Base-by-base conservation (phyloP, 2,888 invertebrate species). In the Nymphalis urticae region DNA sequence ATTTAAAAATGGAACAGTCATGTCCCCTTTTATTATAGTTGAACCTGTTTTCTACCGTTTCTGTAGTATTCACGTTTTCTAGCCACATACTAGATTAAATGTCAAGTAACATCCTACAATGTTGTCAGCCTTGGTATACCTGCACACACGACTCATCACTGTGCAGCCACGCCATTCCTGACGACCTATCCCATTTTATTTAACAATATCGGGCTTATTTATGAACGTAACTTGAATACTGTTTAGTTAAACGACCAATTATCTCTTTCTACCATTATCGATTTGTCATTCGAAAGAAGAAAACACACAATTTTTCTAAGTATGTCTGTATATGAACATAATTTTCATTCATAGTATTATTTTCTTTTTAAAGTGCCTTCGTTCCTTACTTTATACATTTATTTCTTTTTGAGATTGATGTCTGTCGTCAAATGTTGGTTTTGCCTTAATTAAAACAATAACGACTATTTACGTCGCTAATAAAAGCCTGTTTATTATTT, bases 51-150 rank as follows among this genome's bases (percentile, higher is more conserved):
- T 47, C 59, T 64, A 54, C 66, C 54, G 60, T 59, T 63, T 60
- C 63, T 60, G 68, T 64, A 48, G 19, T 36, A 42, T 48, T 24
- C 64, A 56, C 42, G 69, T 63, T 51, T 16, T 16, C 24, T 17
- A 32, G 56, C 54, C 17, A 1, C 17, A 53, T 62, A 61, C 68
- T 70, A 65, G 53, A 66, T 68, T 61, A 48, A 70, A 68, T 63
- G 63, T 70, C 62, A 63, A 64, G 62, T 60, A 53, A 36, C 50
- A 62, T 59, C 62, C 53, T 64, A 65, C 65, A 73, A 73, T 64
- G 71, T 62, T 64, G 76, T 75, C 75, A 64, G 59, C 76, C 75
- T 76, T 76, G 75, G 72, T 58, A 56, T 58, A 69, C 71, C 68
- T 71, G 70, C 72, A 73, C 64, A 48, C 59, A 66, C 72, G 47